Base-by-base conservation (phyloP, 2,113 vertebrate genomes). In the Galbula dea region DNA sequence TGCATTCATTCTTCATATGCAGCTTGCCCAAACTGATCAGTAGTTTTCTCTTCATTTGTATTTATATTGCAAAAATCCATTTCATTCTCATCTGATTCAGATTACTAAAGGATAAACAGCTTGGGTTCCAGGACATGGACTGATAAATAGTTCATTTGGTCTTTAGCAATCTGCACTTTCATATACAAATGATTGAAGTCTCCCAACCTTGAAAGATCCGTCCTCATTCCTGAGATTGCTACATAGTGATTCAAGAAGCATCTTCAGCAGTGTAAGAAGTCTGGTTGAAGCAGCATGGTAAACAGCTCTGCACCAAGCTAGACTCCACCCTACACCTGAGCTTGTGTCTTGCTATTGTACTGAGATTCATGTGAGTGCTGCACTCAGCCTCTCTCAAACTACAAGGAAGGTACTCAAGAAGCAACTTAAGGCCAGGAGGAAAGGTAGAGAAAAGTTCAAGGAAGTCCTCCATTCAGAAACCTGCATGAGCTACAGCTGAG, bases 291-390 rank as follows among this genome's bases (percentile, higher is more conserved):
- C 69, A 89, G 55, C 34, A 26, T 1, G 7, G 37, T 2, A 21
- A 61, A 27, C 1, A 1, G 26, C 26, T 24, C 57, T 7, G 15
- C 65, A 41, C 54, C 65, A 16, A 11, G 34, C 57, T 26, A 41
- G 30, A 9, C 23, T 54, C 21, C 81, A 37, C 6, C 11, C 63
- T 65, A 3, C 36, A 43, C n/a, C n/a, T 22, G 9, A 65, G 54
- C 69, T 61, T 36, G 0, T 46, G 8, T 21, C 61, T 48, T 21
- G 23, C 36, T 27, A 0, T n/a, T n/a, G n/a, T 26, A 7, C 1
- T 39, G 83, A 71, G 54, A 34, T 7, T 26, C 45, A 51, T 51
- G 8, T 1, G 0, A 57, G 55, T 19, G 61, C 86, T 66, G 61
- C 58, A 22, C 41, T 37, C 1, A 72, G 26, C 36, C 15, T 32